Evolutionary conservation across 1,140 invertebrate genomes (phyloP).

Genomic region (Trissolcus basalis): DNA sequence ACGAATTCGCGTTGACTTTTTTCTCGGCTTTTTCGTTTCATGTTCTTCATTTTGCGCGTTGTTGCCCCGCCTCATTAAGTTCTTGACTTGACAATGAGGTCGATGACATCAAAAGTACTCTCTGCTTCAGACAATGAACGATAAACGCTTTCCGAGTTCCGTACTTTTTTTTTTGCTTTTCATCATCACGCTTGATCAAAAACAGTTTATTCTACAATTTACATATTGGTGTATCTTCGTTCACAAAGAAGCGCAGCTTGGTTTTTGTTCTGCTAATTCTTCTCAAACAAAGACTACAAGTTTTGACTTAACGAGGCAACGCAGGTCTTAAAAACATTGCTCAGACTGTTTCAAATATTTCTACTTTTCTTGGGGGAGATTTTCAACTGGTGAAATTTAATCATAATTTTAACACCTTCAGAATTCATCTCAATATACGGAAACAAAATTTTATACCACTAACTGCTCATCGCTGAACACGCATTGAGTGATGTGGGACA

Average conservation of each 20-base stretch:
- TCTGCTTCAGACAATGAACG: conserved; percentile 50
- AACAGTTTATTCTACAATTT: conserved; percentile 44
- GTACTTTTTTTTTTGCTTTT: not conserved
- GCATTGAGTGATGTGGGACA: too few species aligned
- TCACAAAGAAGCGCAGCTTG: conserved; percentile 15
- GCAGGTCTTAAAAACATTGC: too few species aligned
- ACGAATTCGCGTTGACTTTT: conserved; percentile 18
- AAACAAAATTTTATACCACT: too few species aligned
- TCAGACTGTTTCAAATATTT: too few species aligned
- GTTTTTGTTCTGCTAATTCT: conserved; percentile 29
- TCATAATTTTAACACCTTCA: too few species aligned
- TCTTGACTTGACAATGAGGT: conserved; percentile 54
- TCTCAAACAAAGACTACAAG: too few species aligned
- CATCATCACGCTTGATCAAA: conserved; percentile 33
- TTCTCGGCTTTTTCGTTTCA: conserved; percentile 15
- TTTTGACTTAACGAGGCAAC: too few species aligned
- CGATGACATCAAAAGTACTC: conserved; percentile 44
- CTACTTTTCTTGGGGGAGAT: too few species aligned
- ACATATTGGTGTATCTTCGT: conserved; percentile 32
- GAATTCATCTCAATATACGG: too few species aligned
- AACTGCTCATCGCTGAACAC: too few species aligned
- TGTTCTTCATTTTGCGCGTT: conserved; percentile 23
- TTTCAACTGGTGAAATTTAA: too few species aligned
- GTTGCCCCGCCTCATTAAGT: conserved; percentile 54
- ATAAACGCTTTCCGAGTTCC: conserved; percentile 27